Base-by-base conservation (phyloP, 1,140 invertebrate species). In the Panagrolaimus sp. region DNA sequence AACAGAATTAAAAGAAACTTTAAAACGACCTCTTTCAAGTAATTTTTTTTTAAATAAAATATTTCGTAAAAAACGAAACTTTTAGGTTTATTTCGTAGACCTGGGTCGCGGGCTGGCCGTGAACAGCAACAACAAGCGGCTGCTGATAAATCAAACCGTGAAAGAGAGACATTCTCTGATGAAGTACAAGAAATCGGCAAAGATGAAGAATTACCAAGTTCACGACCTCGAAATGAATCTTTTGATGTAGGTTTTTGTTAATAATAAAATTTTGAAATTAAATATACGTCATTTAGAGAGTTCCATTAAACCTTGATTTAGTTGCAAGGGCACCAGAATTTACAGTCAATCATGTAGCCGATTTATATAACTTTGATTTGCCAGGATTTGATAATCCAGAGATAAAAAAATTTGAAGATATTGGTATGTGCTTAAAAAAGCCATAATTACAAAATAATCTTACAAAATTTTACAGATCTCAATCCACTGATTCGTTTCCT, bases 401-500 rank as follows among this genome's bases (percentile, higher is more conserved):
- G 5, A 57, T 57, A 8, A 57, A 57, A 8, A 57, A 57, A 13
- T 16, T n/a, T 13, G 51, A 27, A 20, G 51, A 57, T 16, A 20
- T 57, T 9, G 31, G 31, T 38, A 38, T 38, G 31, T 38, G 31
- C 7, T 7, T 38, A 38, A 38, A 4, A 38, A 38, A 38, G 2
- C 2, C 31, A 38, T 38, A 25, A 51, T 20, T 25, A 25, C 48
- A 20, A 51, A 51, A 20, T 8, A 20, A 20, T 20, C 2, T n/a
- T n/a, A n/a, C n/a, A n/a, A 2, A 38, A 4, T 38, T 38, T 38
- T 38, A 7, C 7, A 38, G 63, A 64, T 38, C 9, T 64, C 0
- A 64, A 20, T 31, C 63, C 45, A 31, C 63, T 64, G 25, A 64
- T 47, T 9, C 63, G 63, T 16, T 64, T 64, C n/a, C 63, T 64